phyloP scores from a whole-genome alignment of 2,113 vertebrate species.

The Nymphicus hollandicus region DNA sequence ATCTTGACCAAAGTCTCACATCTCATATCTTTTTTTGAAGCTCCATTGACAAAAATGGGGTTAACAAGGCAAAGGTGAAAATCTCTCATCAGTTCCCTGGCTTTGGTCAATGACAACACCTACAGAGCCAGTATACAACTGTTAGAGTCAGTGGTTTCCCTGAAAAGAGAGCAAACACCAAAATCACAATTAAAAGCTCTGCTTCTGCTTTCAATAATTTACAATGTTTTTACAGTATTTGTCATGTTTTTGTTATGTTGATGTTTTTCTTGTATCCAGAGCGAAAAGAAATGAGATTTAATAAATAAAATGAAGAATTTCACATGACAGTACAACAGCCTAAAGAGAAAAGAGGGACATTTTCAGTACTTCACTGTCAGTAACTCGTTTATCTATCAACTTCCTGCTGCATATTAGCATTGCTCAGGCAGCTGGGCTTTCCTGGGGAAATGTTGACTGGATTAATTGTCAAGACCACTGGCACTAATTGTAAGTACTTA shows the following conservation, averaged over 20 bases:
- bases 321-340: neutral
- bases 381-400: neutral
- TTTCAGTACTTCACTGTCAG: neutral
- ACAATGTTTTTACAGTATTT: neutral
- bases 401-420: neutral
- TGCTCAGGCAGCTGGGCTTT: neutral
- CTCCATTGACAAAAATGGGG: neutral
- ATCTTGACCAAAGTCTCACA: neutral
- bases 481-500: neutral
- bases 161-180: neutral
- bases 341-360: neutral
- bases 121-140: neutral
- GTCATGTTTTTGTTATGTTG: neutral
- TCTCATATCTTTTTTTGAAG: neutral
- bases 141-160: neutral
- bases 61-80: neutral
- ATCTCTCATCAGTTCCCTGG: neutral
- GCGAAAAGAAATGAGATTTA: neutral
- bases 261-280: neutral
- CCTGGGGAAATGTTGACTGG: neutral
- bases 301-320: neutral
- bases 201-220: neutral
- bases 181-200: neutral
- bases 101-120: neutral
- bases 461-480: slow-evolving; percentile 10